These are phyloP conservation scores for Calidris pygmaea DNA, from an alignment of 2,113 vertebrate species.

Conservation along the genomic window DNA sequence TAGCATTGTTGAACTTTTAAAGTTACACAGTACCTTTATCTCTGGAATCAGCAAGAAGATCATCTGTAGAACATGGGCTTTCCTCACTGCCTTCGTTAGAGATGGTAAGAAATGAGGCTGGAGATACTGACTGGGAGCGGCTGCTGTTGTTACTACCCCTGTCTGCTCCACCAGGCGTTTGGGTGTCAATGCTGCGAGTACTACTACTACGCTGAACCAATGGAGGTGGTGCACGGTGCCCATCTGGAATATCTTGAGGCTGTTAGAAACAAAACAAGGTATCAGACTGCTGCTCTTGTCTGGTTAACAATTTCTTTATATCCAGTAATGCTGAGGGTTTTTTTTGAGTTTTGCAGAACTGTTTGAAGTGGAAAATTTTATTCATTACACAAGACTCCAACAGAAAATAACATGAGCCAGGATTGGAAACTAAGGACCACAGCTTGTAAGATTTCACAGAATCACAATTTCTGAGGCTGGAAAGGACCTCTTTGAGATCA, in stretches of 20 bases:
- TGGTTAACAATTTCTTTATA: not conserved
- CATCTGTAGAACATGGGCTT: slow-evolving; percentile 86
- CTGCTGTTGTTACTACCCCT: slow-evolving; percentile 91
- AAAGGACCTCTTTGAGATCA: not conserved
- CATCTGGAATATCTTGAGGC: slow-evolving; percentile 96
- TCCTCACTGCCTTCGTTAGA: slow-evolving; percentile 86
- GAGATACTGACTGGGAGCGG: slow-evolving; percentile 92
- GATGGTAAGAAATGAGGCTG: slow-evolving; percentile 92
- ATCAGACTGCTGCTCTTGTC: not conserved
- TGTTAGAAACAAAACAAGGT: slow-evolving; percentile 48
- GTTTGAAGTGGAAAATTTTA: not conserved
- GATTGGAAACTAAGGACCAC: not conserved
- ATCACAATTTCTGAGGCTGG: not conserved
- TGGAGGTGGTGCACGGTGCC: slow-evolving; percentile 92
- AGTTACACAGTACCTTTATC: slow-evolving; percentile 84
- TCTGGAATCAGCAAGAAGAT: slow-evolving; percentile 79
- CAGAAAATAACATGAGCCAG: not conserved
- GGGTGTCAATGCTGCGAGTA: slow-evolving; percentile 96
- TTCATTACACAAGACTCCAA: not conserved
- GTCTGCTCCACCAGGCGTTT: slow-evolving; percentile 91
- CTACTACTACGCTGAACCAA: slow-evolving; percentile 91
- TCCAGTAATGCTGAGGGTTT: not conserved
- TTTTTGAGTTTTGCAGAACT: not conserved
- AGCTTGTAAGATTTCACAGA: not conserved
- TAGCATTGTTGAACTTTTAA: accelerated